Evolutionary conservation across 1,140 invertebrate species (phyloP).

Genomic region (Paraescarpia echinospica): DNA sequence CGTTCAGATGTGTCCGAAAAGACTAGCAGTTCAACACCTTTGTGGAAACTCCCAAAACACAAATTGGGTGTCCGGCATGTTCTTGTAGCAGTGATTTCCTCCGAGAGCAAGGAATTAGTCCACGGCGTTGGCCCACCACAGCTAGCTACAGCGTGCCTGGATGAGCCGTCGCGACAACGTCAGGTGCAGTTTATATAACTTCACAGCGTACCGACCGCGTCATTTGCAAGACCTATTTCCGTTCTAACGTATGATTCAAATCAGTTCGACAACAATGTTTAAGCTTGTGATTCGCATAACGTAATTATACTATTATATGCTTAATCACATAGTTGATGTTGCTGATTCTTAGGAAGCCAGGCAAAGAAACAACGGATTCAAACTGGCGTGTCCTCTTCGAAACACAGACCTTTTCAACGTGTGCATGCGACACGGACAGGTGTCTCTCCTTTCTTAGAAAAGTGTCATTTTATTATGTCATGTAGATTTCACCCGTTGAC

Average conservation of each 20-base stretch:
- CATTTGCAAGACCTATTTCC: background rate
- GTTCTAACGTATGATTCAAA: background rate
- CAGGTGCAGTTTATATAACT: background rate
- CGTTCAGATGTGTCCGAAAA: background rate
- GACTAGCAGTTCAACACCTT: background rate
- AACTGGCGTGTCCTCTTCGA: background rate
- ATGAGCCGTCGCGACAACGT: background rate
- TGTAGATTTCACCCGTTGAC: background rate
- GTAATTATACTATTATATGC: background rate
- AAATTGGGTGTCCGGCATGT: background rate
- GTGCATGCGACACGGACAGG: background rate
- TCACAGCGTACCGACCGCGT: background rate
- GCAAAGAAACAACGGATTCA: background rate
- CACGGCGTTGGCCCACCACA: no score
- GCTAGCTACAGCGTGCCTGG: background rate
- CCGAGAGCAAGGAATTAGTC: background rate
- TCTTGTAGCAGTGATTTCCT: background rate
- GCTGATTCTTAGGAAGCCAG: background rate
- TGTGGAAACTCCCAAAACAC: background rate
- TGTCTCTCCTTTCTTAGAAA: background rate
- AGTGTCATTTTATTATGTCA: background rate
- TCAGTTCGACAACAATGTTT: no score
- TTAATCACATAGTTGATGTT: background rate
- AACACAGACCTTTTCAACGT: background rate
- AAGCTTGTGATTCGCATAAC: background rate